Evolutionary conservation across 2,113 vertebrate genomes (phyloP).

Genomic region (Tupaia chinensis): DNA sequence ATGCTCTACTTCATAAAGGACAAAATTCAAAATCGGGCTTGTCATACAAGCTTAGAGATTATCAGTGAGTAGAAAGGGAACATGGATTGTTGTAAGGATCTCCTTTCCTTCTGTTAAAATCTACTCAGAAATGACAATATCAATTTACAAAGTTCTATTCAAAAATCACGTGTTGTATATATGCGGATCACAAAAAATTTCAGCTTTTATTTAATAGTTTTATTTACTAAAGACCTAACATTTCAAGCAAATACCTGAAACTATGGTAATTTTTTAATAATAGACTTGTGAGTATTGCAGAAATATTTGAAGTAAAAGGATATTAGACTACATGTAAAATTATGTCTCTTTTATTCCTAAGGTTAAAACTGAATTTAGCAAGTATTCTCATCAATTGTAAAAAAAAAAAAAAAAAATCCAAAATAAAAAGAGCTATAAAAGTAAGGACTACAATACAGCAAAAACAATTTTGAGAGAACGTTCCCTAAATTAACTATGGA

Average conservation of each 20-base stretch:
- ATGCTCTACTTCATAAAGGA: too few relatives aligned
- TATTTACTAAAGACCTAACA: background rate
- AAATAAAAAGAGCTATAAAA: background rate
- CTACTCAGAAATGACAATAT: background rate
- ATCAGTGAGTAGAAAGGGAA: background rate
- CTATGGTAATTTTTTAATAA: background rate
- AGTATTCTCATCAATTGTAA: too few relatives aligned
- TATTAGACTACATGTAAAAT: background rate
- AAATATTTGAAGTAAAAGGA: background rate
- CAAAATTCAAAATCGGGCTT: background rate
- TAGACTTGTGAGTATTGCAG: background rate
- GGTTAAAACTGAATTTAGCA: background rate
- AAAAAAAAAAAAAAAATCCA: too few relatives aligned
- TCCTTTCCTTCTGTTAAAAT: background rate
- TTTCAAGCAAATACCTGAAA: background rate
- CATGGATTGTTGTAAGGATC: background rate
- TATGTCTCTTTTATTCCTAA: background rate
- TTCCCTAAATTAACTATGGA: background rate
- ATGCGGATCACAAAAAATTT: background rate
- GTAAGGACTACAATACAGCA: background rate
- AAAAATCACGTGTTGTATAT: background rate
- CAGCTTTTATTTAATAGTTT: too few relatives aligned
- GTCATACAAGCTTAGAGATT: background rate
- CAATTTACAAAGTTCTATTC: background rate
- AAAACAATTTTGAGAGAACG: background rate